Conservation (phyloP, 2,888 invertebrate genomes). For the Drosophila greeni region DNA sequence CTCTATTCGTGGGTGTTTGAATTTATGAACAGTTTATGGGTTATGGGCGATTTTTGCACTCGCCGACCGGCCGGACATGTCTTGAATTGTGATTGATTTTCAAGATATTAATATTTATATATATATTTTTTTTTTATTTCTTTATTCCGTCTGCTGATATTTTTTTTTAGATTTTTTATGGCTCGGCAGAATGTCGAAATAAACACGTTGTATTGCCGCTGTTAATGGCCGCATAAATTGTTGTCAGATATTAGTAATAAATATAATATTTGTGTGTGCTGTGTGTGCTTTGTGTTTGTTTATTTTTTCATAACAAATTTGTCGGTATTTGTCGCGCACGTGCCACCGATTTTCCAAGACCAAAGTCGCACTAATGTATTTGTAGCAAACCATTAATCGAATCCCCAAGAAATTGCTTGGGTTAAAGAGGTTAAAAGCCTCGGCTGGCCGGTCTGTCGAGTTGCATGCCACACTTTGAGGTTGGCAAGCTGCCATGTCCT, state of each 20-base stretch:
- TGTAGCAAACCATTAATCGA: conserved; percentile 54
- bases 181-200: conserved; percentile 64
- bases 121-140: conserved; percentile 52
- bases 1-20: conserved; percentile 63
- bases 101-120: conserved; percentile 63
- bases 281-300: conserved; percentile 55
- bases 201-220: conserved; percentile 68
- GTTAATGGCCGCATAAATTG: conserved; percentile 71
- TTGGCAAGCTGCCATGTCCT: conserved; percentile 45
- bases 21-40: conserved; percentile 59
- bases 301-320: conserved; percentile 55
- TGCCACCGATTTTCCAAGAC: conserved; percentile 52
- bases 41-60: conserved; percentile 59
- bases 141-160: conserved; percentile 3
- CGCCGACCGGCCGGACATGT: conserved; percentile 45
- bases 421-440: conserved; percentile 65
- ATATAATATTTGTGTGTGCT: conserved; percentile 24
- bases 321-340: conserved; percentile 55
- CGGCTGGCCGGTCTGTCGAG: conserved; percentile 17
- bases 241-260: conserved; percentile 64
- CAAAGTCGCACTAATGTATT: conserved; percentile 28
- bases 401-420: conserved; percentile 48
- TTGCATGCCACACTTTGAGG: conserved; percentile 30
- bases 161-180: conserved; percentile 23
- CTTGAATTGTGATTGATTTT: conserved; percentile 71